These are phyloP conservation scores for Eupeodes luniger DNA, from an alignment of 2,888 invertebrate species.

Conservation along the genomic window DNA sequence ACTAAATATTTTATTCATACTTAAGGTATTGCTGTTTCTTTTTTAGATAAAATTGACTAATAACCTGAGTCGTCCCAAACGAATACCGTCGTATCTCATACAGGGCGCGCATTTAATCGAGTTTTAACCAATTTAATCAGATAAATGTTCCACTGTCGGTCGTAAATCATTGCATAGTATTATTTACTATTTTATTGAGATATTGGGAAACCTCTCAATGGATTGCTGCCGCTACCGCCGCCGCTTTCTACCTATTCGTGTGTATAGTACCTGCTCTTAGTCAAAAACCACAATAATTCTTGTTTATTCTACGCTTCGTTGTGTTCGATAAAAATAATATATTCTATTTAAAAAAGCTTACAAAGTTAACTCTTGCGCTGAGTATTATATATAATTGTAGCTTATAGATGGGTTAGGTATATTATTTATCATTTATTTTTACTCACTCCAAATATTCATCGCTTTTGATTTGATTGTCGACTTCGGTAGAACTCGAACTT, in stretches of 20 bases:
- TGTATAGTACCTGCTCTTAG: neutral
- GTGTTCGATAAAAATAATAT: neutral
- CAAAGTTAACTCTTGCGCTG: neutral
- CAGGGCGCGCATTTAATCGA: no score
- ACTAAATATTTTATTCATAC: no score
- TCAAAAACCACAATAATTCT: constrained; percentile 11
- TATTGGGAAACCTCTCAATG: constrained; percentile 10
- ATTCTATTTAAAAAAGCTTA: neutral
- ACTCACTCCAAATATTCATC: constrained; percentile 62
- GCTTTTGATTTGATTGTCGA: constrained; percentile 48
- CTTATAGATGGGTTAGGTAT: neutral
- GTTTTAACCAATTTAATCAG: neutral
- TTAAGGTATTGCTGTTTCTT: no score
- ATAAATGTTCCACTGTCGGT: neutral
- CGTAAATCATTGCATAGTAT: constrained; percentile 45
- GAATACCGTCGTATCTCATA: no score
- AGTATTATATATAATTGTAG: neutral
- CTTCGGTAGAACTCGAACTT: neutral
- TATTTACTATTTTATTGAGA: constrained; percentile 53
- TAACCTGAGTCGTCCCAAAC: no score
- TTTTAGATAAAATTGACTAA: no score
- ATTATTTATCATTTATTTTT: constrained; percentile 18
- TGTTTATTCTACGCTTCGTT: neutral
- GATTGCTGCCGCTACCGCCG: neutral
- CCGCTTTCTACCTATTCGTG: neutral